These are phyloP conservation scores for Epizoanthus ramosus DNA, from an alignment of 92 coral and sea anemone species.

Conservation along the genomic window DNA sequence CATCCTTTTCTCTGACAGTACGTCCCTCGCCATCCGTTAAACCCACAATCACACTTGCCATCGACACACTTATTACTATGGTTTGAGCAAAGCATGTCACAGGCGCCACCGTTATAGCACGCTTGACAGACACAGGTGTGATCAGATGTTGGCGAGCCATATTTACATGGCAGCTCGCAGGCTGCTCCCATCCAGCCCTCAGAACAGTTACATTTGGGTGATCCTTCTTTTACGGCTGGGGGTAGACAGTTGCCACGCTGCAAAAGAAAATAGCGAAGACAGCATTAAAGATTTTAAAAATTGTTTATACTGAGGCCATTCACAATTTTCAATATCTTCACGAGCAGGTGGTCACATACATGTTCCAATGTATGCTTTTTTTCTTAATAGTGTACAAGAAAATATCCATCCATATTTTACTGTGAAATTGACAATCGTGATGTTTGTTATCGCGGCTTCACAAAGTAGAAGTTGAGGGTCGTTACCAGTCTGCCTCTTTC, in stretches of 20 bases:
- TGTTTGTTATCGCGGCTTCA: no score
- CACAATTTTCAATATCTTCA: neutral
- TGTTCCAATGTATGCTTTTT: no score
- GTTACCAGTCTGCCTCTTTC: no score
- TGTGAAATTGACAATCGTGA: no score
- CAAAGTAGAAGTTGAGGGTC: no score
- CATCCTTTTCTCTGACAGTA: conserved; percentile 65
- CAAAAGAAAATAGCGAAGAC: neutral
- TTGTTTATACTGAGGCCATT: neutral
- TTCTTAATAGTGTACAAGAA: no score
- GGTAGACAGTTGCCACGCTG: conserved; percentile 63
- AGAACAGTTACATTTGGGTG: conserved; percentile 63
- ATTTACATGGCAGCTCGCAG: conserved; percentile 63
- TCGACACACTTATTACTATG: conserved; percentile 53
- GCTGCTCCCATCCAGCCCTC: conserved; percentile 79
- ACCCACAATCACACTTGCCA: conserved; percentile 70
- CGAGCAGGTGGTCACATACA: no score
- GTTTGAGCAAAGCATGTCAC: conserved; percentile 69
- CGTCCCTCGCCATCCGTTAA: conserved; percentile 74
- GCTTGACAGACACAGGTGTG: conserved; percentile 63
- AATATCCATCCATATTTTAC: no score
- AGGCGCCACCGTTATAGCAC: conserved; percentile 70
- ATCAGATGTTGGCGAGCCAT: conserved; percentile 55
- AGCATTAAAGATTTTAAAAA: neutral
- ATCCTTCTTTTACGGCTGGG: conserved; percentile 42